Percentiles rank a stretch among this genome's conserved stretches.
Evolutionary conservation across 2,113 vertebrate genomes (phyloP).

Genomic region (Catharus bicknelli): DNA sequence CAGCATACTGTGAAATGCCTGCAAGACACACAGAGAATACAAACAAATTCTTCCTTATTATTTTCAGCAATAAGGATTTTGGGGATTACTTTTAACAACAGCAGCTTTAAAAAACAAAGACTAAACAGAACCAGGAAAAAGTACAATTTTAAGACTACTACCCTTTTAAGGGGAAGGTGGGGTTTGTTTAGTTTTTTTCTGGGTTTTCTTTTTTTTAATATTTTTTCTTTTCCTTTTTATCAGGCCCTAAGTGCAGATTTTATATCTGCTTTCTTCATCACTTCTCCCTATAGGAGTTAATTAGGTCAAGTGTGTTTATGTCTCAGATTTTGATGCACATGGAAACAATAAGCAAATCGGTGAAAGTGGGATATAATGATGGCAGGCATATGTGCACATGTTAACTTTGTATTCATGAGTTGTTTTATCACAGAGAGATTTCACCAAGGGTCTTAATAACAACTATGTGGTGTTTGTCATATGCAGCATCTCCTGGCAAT

Average conservation of each 20-base stretch:
- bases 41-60: conserved; percentile 29
- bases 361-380: neutral
- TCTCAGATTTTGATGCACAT: neutral
- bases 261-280: neutral
- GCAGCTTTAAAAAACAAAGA: conserved; percentile 4
- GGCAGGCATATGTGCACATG: neutral
- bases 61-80: conserved; percentile 19
- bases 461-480: neutral
- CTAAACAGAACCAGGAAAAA: neutral
- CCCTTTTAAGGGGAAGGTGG: neutral
- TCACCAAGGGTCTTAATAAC: neutral
- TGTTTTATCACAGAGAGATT: neutral
- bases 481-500: neutral
- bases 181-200: neutral
- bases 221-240: neutral
- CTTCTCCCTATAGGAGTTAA: neutral
- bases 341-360: neutral
- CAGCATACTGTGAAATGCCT: neutral
- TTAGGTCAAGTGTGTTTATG: neutral
- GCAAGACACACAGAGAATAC: conserved; percentile 16
- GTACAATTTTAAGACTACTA: neutral
- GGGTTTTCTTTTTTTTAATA: too few species aligned
- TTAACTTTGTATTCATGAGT: neutral
- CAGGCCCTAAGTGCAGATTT: neutral
- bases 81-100: neutral